Conservation (phyloP, 2,888 invertebrate species). For the Malachius bipustulatus region DNA sequence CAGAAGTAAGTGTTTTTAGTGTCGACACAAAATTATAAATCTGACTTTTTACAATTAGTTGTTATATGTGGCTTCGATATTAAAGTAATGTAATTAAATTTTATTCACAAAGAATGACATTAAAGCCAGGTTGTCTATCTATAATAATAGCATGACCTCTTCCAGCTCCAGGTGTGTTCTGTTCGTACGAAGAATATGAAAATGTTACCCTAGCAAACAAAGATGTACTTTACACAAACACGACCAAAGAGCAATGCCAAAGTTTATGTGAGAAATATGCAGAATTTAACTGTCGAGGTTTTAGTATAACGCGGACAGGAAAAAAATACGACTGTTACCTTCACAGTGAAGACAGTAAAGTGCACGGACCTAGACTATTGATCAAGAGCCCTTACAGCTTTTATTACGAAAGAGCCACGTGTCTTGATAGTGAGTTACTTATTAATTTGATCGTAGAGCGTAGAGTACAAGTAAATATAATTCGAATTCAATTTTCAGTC, state of each 20-base stretch:
- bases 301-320: slow-evolving; percentile 37
- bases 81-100: too few relatives aligned
- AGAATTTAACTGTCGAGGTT: slow-evolving; percentile 61
- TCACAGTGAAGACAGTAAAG: slow-evolving; percentile 71
- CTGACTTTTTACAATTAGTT: too few relatives aligned
- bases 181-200: slow-evolving; percentile 65
- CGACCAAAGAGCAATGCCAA: slow-evolving; percentile 44
- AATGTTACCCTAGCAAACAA: slow-evolving; percentile 55
- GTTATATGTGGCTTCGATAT: too few relatives aligned
- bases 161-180: slow-evolving; percentile 54
- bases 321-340: slow-evolving; percentile 44
- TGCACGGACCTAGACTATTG: slow-evolving; percentile 64
- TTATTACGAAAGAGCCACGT: slow-evolving; percentile 71
- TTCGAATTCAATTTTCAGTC: slow-evolving; percentile 43
- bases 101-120: too few relatives aligned
- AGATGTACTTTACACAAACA: slow-evolving; percentile 41
- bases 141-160: too few relatives aligned
- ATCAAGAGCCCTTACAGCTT: slow-evolving; percentile 45
- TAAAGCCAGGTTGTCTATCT: too few relatives aligned
- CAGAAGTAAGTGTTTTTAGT: too few relatives aligned
- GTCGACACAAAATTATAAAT: too few relatives aligned
- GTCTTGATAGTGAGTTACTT: slow-evolving; percentile 64
- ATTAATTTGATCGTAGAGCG: background rate
- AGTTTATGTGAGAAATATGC: slow-evolving; percentile 48
- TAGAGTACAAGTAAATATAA: background rate